These are phyloP conservation scores for Platysteira castanea DNA, from an alignment of 2,113 vertebrate genomes.

Conservation along the genomic window DNA sequence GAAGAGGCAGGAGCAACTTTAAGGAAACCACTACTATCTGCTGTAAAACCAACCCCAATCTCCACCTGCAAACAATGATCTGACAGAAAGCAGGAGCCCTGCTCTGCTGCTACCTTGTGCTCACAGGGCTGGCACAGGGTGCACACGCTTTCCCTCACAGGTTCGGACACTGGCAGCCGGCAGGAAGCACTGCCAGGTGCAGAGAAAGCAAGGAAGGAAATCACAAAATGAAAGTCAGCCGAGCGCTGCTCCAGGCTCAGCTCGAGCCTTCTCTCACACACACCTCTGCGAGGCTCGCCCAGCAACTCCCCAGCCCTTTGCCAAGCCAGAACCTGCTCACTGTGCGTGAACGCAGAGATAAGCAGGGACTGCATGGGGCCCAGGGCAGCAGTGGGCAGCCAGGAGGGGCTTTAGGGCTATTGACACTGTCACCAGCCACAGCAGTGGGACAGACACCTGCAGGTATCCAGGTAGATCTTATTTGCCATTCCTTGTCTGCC, in stretches of 20 bases:
- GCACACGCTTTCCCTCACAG: not conserved
- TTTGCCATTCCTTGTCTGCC: not conserved
- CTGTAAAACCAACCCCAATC: not conserved
- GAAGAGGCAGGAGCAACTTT: not conserved
- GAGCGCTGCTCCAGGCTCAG: not conserved
- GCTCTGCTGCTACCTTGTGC: accelerated
- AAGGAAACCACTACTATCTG: not conserved
- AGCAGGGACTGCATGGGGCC: not conserved
- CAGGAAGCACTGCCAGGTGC: not conserved
- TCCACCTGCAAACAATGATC: not conserved
- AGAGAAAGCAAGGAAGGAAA: constrained; percentile 23
- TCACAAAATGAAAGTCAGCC: not conserved
- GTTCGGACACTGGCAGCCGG: not conserved
- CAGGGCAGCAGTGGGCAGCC: not conserved
- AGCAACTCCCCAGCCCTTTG: not conserved
- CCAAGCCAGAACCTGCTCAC: not conserved
- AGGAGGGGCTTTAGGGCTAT: not conserved
- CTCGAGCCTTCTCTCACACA: not conserved
- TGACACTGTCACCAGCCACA: not conserved
- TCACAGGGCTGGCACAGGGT: not conserved
- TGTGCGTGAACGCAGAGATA: accelerated
- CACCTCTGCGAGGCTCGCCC: not conserved
- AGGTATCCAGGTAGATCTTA: not conserved
- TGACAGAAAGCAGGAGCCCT: not conserved
- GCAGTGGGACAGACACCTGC: not conserved